These are phyloP conservation scores for Zelostemma sp. DNA, from an alignment of 1,140 invertebrate genomes.

Conservation along the genomic window DNA sequence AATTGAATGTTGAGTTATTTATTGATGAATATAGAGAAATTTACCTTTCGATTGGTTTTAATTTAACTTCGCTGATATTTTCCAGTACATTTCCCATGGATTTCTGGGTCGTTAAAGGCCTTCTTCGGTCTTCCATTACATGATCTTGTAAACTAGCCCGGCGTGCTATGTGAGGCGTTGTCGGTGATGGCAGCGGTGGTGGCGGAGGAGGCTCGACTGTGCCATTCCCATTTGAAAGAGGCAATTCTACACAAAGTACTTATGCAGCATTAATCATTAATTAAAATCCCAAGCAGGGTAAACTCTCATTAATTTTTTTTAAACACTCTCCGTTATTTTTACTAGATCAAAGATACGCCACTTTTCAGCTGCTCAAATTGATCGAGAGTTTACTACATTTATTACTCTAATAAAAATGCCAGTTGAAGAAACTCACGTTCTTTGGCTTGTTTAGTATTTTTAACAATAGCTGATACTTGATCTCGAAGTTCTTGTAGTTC, in stretches of 20 bases:
- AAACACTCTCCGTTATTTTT: no score
- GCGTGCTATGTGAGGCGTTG: slow-evolving; percentile 65
- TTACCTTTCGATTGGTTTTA: slow-evolving; percentile 63
- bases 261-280: neutral
- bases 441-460: slow-evolving; percentile 55
- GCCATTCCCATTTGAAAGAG: slow-evolving; percentile 51
- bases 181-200: slow-evolving; percentile 61
- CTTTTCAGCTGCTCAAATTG: no score
- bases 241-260: slow-evolving; percentile 39
- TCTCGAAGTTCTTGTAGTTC: slow-evolving; percentile 66
- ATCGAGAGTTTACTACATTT: no score
- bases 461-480: slow-evolving; percentile 66
- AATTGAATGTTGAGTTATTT: neutral
- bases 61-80: slow-evolving; percentile 62
- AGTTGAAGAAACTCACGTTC: slow-evolving; percentile 42
- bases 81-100: slow-evolving; percentile 64
- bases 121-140: slow-evolving; percentile 60
- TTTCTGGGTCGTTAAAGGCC: slow-evolving; percentile 54
- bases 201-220: slow-evolving; percentile 50
- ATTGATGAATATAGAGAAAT: neutral
- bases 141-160: slow-evolving; percentile 68
- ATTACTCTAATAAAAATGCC: no score
- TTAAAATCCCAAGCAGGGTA: no score
- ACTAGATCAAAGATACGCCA: no score
- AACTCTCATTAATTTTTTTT: no score